Evolutionary conservation across 2,888 invertebrate species (phyloP).

Genomic region (Monopis laevigella): DNA sequence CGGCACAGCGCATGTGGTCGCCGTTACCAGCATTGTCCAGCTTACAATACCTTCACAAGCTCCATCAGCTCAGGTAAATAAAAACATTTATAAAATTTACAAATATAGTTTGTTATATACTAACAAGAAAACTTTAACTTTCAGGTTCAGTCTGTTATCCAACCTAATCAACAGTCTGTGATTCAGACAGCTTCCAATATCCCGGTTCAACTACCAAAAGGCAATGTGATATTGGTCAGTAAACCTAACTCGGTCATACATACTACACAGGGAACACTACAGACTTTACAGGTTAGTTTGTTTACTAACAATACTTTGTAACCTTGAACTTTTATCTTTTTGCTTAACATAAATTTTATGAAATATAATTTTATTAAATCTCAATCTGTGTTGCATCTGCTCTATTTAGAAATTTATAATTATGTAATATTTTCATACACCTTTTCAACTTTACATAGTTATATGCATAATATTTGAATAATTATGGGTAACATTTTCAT

Average conservation of each 20-base stretch:
- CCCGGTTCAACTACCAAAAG: conserved; percentile 84
- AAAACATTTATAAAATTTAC: no score
- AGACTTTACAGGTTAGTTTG: conserved; percentile 80
- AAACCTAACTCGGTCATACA: conserved; percentile 94
- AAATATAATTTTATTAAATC: not conserved
- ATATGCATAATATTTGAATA: no score
- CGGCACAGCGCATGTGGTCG: conserved; percentile 51
- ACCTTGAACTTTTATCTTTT: no score
- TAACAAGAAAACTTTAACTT: no score
- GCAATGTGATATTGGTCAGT: conserved; percentile 88
- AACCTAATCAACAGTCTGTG: conserved; percentile 94
- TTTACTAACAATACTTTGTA: conserved; percentile 14
- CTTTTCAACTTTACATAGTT: no score
- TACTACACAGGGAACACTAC: conserved; percentile 87
- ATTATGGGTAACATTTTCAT: no score
- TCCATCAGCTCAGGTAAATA: conserved; percentile 71
- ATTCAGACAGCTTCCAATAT: conserved; percentile 92
- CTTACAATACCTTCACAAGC: conserved; percentile 77
- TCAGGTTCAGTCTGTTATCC: conserved; percentile 94
- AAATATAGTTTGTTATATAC: conserved; percentile 16
- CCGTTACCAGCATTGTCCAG: conserved; percentile 84
- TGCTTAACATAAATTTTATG: no score
- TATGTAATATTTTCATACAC: no score
- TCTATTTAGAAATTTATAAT: no score
- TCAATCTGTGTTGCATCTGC: no score